These are phyloP conservation scores for Natator depressus DNA, from an alignment of 2,113 vertebrate genomes.

Conservation along the genomic window DNA sequence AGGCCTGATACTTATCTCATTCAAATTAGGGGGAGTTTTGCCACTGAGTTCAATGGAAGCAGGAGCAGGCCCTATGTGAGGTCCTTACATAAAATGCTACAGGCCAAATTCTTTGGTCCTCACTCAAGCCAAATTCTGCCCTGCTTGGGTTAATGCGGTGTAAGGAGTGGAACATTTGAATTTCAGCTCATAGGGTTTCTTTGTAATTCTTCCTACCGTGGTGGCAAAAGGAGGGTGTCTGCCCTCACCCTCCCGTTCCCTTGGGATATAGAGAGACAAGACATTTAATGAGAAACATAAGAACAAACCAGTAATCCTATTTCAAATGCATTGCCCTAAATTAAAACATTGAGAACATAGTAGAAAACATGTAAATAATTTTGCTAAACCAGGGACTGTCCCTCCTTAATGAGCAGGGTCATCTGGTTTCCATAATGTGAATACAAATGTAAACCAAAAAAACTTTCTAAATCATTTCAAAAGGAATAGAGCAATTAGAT, in stretches of 20 bases:
- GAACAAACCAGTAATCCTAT: neutral
- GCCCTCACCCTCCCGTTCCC: neutral
- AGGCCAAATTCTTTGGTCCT: neutral
- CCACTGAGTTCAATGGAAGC: neutral
- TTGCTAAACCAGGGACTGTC: neutral
- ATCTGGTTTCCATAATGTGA: neutral
- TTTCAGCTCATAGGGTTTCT: neutral
- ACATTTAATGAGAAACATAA: neutral
- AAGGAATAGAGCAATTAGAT: neutral
- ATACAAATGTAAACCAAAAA: neutral
- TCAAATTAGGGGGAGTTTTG: neutral
- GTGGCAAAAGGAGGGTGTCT: neutral
- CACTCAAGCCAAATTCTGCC: neutral
- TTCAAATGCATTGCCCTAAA: neutral
- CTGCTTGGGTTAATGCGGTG: neutral
- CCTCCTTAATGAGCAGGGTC: neutral
- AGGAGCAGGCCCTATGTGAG: neutral
- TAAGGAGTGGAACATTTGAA: neutral
- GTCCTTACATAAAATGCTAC: neutral
- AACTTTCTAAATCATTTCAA: neutral
- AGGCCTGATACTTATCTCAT: neutral
- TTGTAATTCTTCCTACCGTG: accelerated
- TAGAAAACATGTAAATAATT: neutral
- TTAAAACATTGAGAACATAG: neutral
- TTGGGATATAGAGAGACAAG: neutral